Base-by-base conservation (phyloP, 2,888 invertebrate genomes). In the Watsonalla binaria region DNA sequence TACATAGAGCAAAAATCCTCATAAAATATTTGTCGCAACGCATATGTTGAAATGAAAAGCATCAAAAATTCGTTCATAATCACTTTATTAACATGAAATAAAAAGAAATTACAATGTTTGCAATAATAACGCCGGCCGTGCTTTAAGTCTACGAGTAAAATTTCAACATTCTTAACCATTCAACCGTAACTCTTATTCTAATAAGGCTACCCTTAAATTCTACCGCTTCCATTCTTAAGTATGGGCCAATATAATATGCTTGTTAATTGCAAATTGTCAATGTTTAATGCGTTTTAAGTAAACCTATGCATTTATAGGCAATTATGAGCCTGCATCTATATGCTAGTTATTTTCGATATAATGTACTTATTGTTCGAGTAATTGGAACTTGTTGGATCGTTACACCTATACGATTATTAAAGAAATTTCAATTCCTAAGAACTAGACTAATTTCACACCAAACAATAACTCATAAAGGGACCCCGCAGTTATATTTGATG, bases 201-300 rank as follows among this genome's bases (percentile, higher is more conserved):
- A 76, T 90, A 90, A 90, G 90, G 90, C 90, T 90, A 89, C 84
- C 85, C 86, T 89, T 89, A 90, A 78, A 84, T 76, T 77, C 86
- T 86, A 88, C 78, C 72, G 66, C 74, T 76, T 72, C 65, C 79
- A 75, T 67, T 74, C 74, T 60, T 74, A 77, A 72, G 68, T 73
- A 76, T 76, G 74, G 76, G 76, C 78, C 78, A 66, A 74, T 60
- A 63, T 67, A 70, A 70, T 66, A 62, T 58, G 58, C 70, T 77
- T 80, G 81, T 83, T 84, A 82, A 81, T 82, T 70, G 65, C 61
- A 57, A 56, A 57, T 56, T 37, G 14, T 14, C 35, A 15, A 49
- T 49, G 9, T 13, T 6, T 9, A 14, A 14, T 49, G 48, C 37
- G 37, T 15, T 49, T 11, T 7, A 35, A 49, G 37, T 34, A 49